Conservation (phyloP, 35 echinoderm and acorn worm genomes). For the Anneissia japonica region DNA sequence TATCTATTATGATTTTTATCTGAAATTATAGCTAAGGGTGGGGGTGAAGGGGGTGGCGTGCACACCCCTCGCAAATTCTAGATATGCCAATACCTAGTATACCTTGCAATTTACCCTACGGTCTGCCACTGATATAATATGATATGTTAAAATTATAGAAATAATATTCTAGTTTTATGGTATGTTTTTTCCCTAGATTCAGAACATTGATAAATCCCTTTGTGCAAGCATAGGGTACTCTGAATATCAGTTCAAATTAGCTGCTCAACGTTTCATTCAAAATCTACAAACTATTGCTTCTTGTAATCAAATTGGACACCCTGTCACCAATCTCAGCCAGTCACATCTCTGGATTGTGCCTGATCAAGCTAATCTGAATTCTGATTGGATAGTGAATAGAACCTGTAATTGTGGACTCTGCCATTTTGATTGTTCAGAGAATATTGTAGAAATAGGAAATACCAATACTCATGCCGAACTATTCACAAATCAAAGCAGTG, state of each 20-base stretch:
- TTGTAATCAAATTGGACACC: background rate
- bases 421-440: background rate
- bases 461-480: background rate
- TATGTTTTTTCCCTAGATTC: background rate
- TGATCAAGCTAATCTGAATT: too few species aligned
- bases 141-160: too few species aligned
- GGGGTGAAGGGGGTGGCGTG: too few species aligned
- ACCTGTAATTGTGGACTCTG: background rate
- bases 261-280: background rate
- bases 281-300: background rate
- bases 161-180: background rate
- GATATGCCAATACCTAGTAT: too few species aligned
- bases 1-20: too few species aligned
- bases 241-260: background rate
- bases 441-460: background rate
- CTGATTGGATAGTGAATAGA: background rate
- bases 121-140: too few species aligned
- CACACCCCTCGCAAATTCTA: too few species aligned
- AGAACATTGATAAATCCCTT: background rate
- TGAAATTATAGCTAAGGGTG: too few species aligned
- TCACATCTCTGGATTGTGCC: background rate
- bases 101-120: too few species aligned
- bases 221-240: background rate
- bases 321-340: background rate
- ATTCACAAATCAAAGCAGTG: background rate